Evolutionary conservation across 2,888 invertebrate species (phyloP), one percentile per base, ranked within the genome.

Genomic region (Cryptus armator): DNA sequence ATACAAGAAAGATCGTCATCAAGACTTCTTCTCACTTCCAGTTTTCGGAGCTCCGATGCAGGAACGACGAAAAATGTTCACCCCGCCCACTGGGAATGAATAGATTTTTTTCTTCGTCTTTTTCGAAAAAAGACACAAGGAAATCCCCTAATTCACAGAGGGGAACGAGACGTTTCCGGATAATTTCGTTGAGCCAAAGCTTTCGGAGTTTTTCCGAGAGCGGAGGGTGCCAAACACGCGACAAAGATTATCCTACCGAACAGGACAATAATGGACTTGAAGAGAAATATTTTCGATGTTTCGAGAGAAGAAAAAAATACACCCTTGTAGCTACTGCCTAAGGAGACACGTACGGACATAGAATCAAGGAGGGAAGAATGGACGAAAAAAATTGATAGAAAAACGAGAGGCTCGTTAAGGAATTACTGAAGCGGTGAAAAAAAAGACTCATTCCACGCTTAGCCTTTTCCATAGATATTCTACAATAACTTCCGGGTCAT

Each of bases 81-180:
- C 72, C 67, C 74, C 82, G 43, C 71, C 81, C 67, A 81, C 74
- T 46, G 76, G 77, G 59, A 76, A 53, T 51, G 43, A 9, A 48
- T 53, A 75, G 72, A 48, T 68, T 79, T 51, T 46, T 29, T 64
- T 56, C 10, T 56, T 56, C 4, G 24, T 24, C 14, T 74, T 43
- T 81, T 29, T 37, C 29, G 3, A 24, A 81, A 62, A 56, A 48
- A 76, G 51, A 51, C 29, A 19, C 66, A 56, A 72, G 43, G 62
- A 71, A 48, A 43, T 81, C 56, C 81, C 79, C 88, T 89, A 89
- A 91, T 89, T 91, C 89, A 89, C 85, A 88, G 87, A 85, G 86
- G 88, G 81, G 88, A 89, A 88, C 89, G 19, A 88, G 86, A 88
- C 89, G 89, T 90, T 91, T 91, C 91, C 91, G 91, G 90, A 89